These are phyloP conservation scores for Steinernema scapterisci DNA, from an alignment of 2,888 invertebrate genomes.

Conservation along the genomic window DNA sequence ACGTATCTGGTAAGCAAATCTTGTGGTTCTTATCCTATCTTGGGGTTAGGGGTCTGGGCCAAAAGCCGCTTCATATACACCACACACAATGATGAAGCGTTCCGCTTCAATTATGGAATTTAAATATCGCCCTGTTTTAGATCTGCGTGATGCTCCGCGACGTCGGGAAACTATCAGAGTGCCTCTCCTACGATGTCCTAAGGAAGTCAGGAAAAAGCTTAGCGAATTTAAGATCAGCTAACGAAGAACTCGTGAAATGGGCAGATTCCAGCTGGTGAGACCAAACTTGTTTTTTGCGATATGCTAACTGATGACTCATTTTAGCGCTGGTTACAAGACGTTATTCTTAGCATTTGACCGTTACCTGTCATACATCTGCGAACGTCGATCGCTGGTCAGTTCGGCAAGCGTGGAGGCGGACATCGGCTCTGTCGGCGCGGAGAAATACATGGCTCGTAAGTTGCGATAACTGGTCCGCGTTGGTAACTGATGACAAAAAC, in stretches of 20 bases:
- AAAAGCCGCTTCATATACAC: too few species aligned
- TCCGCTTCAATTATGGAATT: too few species aligned
- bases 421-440: neutral
- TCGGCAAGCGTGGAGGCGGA: slow-evolving; percentile 9
- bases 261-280: slow-evolving; percentile 56
- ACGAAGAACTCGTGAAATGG: slow-evolving; percentile 54
- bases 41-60: too few species aligned
- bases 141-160: slow-evolving; percentile 59
- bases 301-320: neutral
- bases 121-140: slow-evolving; percentile 39
- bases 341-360: slow-evolving; percentile 15
- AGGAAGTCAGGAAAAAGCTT: slow-evolving; percentile 42
- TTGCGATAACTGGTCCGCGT: neutral
- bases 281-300: neutral
- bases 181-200: slow-evolving; percentile 43
- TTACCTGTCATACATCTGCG: slow-evolving; percentile 15
- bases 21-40: too few species aligned
- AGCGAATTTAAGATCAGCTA: slow-evolving; percentile 46
- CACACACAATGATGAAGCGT: too few species aligned
- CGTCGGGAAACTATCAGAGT: slow-evolving; percentile 46
- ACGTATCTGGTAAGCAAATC: slow-evolving; percentile 51
- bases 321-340: slow-evolving; percentile 14
- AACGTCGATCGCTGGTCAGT: slow-evolving; percentile 20
- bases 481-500: slow-evolving; percentile 3
- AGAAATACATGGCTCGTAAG: neutral